phyloP scores from a whole-genome alignment of 2,797 vertebrate species.

The Lepilemur septentrionalis region DNA sequence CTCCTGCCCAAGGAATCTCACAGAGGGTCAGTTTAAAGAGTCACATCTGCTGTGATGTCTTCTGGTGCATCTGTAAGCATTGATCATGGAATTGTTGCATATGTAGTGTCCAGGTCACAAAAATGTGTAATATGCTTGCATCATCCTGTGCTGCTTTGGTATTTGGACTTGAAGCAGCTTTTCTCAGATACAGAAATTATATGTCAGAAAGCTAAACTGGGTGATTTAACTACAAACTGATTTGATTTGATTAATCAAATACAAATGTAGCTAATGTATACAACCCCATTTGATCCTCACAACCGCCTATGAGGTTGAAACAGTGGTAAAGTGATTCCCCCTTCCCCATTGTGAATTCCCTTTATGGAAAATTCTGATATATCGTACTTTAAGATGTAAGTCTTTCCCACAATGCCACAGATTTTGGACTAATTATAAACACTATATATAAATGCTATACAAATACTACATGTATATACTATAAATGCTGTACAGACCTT shows the following conservation, averaged over 20 bases:
- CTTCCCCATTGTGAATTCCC: not conserved
- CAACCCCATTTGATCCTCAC: not conserved
- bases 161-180: constrained; percentile 5
- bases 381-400: not conserved
- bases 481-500: not conserved
- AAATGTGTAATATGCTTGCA: not conserved
- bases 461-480: not conserved
- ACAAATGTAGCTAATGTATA: not conserved
- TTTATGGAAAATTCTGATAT: not conserved
- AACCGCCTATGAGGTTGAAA: not conserved
- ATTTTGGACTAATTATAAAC: constrained; percentile 34
- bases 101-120: not conserved
- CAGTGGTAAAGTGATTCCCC: not conserved
- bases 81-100: not conserved
- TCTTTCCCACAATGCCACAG: not conserved
- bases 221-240: not conserved
- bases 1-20: not conserved
- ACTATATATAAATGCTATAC: not conserved
- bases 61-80: not conserved
- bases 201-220: constrained; percentile 42
- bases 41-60: not conserved
- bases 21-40: not conserved
- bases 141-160: not conserved
- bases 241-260: not conserved
- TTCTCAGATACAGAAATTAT: not conserved